A percentile compares a stretch with the other conserved stretches of the same genome.
These are phyloP conservation scores for Archilochus colubris DNA, from an alignment of 2,113 vertebrate species.

Conservation along the genomic window DNA sequence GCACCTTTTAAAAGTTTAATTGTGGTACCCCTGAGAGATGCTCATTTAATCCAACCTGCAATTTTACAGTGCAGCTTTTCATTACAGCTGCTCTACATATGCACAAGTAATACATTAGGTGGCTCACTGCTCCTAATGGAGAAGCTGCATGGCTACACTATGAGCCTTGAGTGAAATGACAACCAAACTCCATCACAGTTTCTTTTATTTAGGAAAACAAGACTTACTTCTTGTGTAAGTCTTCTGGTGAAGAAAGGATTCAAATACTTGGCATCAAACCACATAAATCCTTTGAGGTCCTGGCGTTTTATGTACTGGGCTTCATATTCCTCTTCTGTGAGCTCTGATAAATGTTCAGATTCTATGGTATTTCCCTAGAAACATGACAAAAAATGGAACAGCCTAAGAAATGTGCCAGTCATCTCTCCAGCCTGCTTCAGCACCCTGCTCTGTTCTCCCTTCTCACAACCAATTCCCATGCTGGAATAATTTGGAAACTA, in stretches of 20 bases:
- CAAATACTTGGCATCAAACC: constrained; percentile 96
- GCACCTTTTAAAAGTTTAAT: not conserved
- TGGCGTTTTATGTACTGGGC: constrained; percentile 92
- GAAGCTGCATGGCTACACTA: not conserved
- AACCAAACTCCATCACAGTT: not conserved
- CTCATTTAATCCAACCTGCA: not conserved
- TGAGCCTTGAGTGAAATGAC: not conserved
- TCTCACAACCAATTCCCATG: not conserved
- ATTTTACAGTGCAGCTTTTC: not conserved
- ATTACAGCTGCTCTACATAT: not conserved
- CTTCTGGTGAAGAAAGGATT: constrained; percentile 98
- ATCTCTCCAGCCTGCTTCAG: not conserved
- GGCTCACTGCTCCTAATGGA: not conserved
- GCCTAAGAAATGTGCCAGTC: not conserved
- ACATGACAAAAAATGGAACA: not conserved
- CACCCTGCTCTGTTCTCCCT: not conserved
- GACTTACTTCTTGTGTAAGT: constrained; percentile 92
- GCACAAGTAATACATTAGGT: not conserved
- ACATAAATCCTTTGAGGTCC: constrained; percentile 98
- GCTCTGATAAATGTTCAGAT: constrained; percentile 93
- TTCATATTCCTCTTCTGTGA: constrained; percentile 97
- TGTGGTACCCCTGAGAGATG: not conserved
- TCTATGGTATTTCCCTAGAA: constrained; percentile 92
- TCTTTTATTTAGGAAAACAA: not conserved
- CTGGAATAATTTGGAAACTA: not conserved